Evolutionary conservation across 2,113 vertebrate genomes (phyloP).

Genomic region (Cheilinus undulatus): DNA sequence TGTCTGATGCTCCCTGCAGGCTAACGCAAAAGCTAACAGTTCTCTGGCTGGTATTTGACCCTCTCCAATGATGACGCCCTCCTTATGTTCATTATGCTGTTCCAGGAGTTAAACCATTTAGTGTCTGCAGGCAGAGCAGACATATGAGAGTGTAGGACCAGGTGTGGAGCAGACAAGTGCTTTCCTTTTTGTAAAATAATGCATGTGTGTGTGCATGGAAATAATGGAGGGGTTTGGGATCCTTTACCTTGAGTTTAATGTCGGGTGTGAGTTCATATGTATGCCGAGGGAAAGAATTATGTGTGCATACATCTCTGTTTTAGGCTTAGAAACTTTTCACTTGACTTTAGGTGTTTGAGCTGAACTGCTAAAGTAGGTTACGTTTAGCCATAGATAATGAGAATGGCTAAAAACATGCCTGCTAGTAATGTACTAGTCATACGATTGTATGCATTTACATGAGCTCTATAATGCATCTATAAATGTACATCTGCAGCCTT

Average conservation of each 20-base stretch:
- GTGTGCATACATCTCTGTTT: not conserved
- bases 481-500: constrained; percentile 25
- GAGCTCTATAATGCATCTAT: not conserved
- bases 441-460: not conserved
- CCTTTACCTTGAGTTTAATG: constrained; percentile 26
- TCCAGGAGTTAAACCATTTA: not conserved
- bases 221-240: constrained; percentile 23
- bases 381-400: too few relatives aligned
- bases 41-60: constrained; percentile 15
- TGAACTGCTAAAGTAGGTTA: not conserved
- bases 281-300: not conserved
- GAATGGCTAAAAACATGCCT: too few relatives aligned
- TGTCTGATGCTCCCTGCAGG: not conserved
- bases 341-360: too few relatives aligned
- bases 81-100: not conserved
- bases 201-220: constrained; percentile 6
- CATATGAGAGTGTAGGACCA: constrained; percentile 8
- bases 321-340: not conserved
- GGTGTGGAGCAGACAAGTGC: constrained; percentile 27
- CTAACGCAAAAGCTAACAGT: not conserved
- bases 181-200: constrained; percentile 14
- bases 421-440: too few relatives aligned
- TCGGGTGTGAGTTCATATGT: constrained; percentile 11
- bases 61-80: not conserved
- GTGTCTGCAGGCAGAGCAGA: constrained; percentile 31